Evolutionary conservation across 2,888 invertebrate genomes (phyloP), one percentile per base, ranked within the genome.

Genomic region (Caenorhabditis virilis): DNA sequence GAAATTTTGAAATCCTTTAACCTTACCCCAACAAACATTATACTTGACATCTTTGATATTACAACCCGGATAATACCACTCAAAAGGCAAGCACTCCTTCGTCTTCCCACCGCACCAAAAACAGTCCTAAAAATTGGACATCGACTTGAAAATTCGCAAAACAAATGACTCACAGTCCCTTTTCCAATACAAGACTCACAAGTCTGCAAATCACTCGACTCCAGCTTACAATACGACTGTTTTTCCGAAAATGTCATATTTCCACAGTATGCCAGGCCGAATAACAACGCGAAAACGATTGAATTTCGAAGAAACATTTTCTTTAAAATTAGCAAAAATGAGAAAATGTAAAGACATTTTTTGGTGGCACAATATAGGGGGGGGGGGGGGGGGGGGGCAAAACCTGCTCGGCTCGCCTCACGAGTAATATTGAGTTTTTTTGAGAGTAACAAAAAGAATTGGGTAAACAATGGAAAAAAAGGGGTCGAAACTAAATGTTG

Each of bases 21-120:
- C 3, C 67, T 42, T 39, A 72, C 72, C 69, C 73, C 73, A 76
- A 51, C 76, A 76, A 15, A 66, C 59, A 13, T 68, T 67, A 53
- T 76, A 72, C 47, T 70, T 66, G 27, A 70, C 76, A 20, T 76
- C 53, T 35, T 74, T 65, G 45, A 76, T 63, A 42, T 64, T 55
- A 45, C 76, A 76, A 25, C 65, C 56, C 0, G 76, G 76, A 57
- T 74, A 76, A 53, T 72, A 74, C 72, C 72, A 72, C 36, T 72
- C 72, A 45, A 70, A 76, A 18, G 59, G 59, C 39, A 76, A 58
- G 35, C 73, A 74, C 38, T 56, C 38, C 20, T 74, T 61, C 20
- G 43, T 66, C n/a, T 61, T 59, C 33, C 69, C 76, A n/a, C 66
- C 67, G 45, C 76, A 76, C 72, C 72, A 76, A 56, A 76, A 76